A percentile compares a stretch with the other conserved stretches of the same genome.
Conservation (phyloP, 1,140 invertebrate species). For the Lasaia peninsularis region DNA sequence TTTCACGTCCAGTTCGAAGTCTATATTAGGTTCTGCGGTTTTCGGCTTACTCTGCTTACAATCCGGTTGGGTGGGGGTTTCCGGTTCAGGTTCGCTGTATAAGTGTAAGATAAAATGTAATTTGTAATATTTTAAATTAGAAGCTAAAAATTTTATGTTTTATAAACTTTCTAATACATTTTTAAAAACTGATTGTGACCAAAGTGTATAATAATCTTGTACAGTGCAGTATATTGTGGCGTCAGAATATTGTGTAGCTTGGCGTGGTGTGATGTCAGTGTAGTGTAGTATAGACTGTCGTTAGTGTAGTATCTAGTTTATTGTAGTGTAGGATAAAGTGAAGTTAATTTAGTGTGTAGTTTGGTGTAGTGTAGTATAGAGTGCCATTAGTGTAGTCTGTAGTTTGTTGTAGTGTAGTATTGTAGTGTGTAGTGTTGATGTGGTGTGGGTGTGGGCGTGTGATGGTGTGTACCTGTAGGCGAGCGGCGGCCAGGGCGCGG, state of each 20-base stretch:
- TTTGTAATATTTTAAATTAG: no score
- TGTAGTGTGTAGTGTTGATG: no score
- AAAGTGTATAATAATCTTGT: constrained; percentile 40
- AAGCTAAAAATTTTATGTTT: no score
- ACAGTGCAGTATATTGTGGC: neutral
- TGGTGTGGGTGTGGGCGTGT: constrained; percentile 11
- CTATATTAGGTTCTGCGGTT: constrained; percentile 93
- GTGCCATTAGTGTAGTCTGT: no score
- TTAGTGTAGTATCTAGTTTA: no score
- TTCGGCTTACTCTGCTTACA: constrained; percentile 74
- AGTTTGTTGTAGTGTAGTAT: neutral
- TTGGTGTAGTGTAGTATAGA: constrained; percentile 28
- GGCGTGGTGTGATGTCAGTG: no score
- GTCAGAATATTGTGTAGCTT: no score
- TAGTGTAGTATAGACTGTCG: no score
- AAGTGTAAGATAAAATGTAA: constrained; percentile 38
- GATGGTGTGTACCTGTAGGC: constrained; percentile 33
- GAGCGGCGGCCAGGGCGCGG: constrained; percentile 45
- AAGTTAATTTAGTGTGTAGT: no score
- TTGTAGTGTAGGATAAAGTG: neutral
- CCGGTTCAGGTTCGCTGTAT: neutral
- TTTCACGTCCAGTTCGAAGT: constrained; percentile 97
- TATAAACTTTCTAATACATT: no score
- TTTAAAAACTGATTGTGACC: no score
- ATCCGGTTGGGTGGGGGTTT: constrained; percentile 56